Percentiles rank a stretch among this genome's conserved stretches.
Evolutionary conservation across 2,797 vertebrate species (phyloP).

Genomic region (Chloroceryle amazona): DNA sequence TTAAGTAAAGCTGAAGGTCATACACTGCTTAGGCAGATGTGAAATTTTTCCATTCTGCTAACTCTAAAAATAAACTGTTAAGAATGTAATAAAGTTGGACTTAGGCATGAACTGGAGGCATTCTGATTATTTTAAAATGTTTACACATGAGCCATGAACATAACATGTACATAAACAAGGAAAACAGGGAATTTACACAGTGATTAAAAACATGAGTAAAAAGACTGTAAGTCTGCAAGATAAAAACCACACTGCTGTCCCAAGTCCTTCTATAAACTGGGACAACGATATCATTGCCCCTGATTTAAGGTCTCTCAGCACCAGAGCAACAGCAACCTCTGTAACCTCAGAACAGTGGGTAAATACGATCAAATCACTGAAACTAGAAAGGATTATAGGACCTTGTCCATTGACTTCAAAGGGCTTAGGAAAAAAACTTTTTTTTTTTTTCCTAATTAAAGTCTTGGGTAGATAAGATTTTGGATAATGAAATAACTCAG

Average conservation of each 20-base stretch:
- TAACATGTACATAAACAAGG: not conserved
- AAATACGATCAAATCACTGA: not conserved
- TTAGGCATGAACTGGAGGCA: not conserved
- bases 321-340: not conserved
- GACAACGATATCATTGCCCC: not conserved
- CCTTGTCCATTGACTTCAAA: not conserved
- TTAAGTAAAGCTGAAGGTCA: conserved; percentile 54
- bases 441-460: not conserved
- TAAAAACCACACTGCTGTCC: not conserved
- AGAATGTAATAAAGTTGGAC: conserved; percentile 45
- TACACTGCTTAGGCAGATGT: conserved; percentile 23
- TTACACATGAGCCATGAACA: not conserved
- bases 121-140: conserved; percentile 18
- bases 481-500: not conserved
- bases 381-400: not conserved
- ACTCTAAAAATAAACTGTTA: conserved; percentile 48
- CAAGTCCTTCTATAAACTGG: not conserved
- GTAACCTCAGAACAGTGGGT: not conserved
- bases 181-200: not conserved
- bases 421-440: not conserved
- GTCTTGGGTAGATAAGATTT: not conserved
- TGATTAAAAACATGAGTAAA: not conserved
- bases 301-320: not conserved
- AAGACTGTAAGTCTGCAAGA: not conserved
- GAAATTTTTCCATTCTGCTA: conserved; percentile 48